These are phyloP conservation scores for Temnothorax longispinosus DNA, from an alignment of 1,140 invertebrate species.

Conservation along the genomic window DNA sequence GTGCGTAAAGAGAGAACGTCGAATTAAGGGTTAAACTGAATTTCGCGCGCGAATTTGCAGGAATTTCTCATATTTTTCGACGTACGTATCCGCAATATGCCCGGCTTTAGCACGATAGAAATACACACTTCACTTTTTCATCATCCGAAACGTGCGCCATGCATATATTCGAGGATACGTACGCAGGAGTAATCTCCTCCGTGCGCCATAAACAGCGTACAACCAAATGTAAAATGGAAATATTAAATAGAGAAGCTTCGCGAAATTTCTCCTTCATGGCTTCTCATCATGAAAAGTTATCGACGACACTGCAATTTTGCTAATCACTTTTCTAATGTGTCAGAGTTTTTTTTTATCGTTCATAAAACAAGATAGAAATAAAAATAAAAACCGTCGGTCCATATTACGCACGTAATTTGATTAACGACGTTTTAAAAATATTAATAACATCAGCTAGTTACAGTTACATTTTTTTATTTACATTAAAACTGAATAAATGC, in stretches of 20 bases:
- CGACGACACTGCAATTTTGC: slow-evolving; percentile 2
- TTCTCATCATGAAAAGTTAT: neutral
- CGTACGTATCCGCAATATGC: slow-evolving; percentile 17
- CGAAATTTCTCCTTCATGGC: neutral
- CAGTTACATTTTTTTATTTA: neutral
- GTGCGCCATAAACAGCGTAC: neutral
- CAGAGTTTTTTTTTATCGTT: neutral
- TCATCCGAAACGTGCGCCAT: slow-evolving; percentile 11
- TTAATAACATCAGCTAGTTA: neutral
- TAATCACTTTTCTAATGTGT: neutral
- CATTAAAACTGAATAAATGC: neutral
- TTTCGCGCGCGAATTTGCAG: slow-evolving; percentile 13
- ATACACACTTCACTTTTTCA: slow-evolving; percentile 37
- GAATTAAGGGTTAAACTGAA: slow-evolving; percentile 36
- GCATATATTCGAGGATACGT: neutral
- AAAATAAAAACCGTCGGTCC: neutral
- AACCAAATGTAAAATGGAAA: neutral
- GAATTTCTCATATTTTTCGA: slow-evolving; percentile 35
- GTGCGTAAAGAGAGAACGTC: slow-evolving; percentile 4
- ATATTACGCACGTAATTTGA: neutral
- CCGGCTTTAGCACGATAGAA: slow-evolving; percentile 12
- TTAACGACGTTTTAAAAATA: neutral
- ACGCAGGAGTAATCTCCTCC: slow-evolving; percentile 9
- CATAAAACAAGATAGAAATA: neutral
- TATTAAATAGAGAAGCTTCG: neutral